These are phyloP conservation scores for Diphyllodes magnificus DNA, from an alignment of 2,113 vertebrate species.

Conservation along the genomic window DNA sequence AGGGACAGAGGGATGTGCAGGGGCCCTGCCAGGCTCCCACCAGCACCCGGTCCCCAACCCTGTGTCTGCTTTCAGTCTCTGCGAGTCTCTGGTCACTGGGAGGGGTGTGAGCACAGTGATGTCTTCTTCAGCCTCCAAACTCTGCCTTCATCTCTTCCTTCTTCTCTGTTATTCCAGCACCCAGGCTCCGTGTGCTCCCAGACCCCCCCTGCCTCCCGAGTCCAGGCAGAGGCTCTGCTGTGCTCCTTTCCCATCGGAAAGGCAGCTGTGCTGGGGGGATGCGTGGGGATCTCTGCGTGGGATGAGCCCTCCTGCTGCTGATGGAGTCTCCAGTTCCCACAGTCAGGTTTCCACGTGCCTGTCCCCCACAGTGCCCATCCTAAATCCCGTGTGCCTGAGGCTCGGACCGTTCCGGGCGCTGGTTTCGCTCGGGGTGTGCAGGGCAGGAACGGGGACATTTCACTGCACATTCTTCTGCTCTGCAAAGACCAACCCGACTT, in stretches of 20 bases:
- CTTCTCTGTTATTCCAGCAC: background rate
- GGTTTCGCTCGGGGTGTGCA: accelerated
- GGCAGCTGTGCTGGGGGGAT: background rate
- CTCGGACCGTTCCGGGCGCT: background rate
- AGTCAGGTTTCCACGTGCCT: background rate
- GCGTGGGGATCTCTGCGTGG: background rate
- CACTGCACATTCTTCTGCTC: slow-evolving; percentile 4
- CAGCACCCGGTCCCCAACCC: accelerated
- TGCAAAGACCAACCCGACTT: background rate
- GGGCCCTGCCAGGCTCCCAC: background rate
- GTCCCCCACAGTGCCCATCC: background rate
- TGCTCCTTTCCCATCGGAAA: background rate
- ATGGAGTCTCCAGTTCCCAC: background rate
- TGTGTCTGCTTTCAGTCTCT: background rate
- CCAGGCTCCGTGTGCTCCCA: background rate
- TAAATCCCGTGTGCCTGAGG: background rate
- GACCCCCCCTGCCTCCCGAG: background rate
- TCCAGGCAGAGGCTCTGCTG: background rate
- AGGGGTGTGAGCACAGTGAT: accelerated
- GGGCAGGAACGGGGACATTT: background rate
- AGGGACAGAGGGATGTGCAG: background rate
- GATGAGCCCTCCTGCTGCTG: background rate
- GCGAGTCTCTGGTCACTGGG: background rate
- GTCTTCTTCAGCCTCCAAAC: background rate
- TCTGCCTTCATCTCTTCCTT: background rate